phyloP scores from a whole-genome alignment of 2,888 invertebrate genomes.

The Cryptocephalus primarius region DNA sequence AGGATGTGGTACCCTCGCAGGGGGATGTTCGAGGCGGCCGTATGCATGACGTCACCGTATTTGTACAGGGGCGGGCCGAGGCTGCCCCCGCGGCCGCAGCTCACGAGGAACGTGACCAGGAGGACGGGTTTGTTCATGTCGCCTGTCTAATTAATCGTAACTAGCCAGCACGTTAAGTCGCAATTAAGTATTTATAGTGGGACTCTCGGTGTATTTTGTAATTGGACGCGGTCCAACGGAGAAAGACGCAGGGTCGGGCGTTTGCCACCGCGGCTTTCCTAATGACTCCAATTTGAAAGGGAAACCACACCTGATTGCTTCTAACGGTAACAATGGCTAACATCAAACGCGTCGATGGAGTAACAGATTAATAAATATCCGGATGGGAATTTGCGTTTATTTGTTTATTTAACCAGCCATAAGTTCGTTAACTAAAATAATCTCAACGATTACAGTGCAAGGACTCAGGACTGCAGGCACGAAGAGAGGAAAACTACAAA shows the following conservation, averaged over 20 bases:
- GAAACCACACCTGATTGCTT: too few species aligned
- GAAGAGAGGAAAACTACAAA: too few species aligned
- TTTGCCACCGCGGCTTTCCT: neutral
- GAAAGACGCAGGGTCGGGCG: slow-evolving; percentile 6
- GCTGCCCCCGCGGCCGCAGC: too few species aligned
- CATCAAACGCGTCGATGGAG: too few species aligned
- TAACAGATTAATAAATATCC: too few species aligned
- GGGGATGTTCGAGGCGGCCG: slow-evolving; percentile 30
- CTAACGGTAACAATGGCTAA: too few species aligned
- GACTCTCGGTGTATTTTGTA: slow-evolving; percentile 16
- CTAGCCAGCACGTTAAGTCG: slow-evolving; percentile 1
- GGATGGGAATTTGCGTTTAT: too few species aligned
- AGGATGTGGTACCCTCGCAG: slow-evolving; percentile 46
- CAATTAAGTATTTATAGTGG: slow-evolving; percentile 16
- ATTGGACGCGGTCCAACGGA: slow-evolving; percentile 15
- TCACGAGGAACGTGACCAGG: neutral
- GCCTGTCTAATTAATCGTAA: neutral
- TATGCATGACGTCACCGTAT: slow-evolving; percentile 34
- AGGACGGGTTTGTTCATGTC: neutral
- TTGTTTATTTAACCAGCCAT: too few species aligned
- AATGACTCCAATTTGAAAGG: too few species aligned
- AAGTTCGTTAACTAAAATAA: too few species aligned
- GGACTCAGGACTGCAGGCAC: too few species aligned
- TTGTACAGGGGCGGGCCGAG: slow-evolving; percentile 25
- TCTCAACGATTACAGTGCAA: too few species aligned